These are phyloP conservation scores for Heteronetta atricapilla DNA, from an alignment of 2,113 vertebrate genomes.

Conservation along the genomic window DNA sequence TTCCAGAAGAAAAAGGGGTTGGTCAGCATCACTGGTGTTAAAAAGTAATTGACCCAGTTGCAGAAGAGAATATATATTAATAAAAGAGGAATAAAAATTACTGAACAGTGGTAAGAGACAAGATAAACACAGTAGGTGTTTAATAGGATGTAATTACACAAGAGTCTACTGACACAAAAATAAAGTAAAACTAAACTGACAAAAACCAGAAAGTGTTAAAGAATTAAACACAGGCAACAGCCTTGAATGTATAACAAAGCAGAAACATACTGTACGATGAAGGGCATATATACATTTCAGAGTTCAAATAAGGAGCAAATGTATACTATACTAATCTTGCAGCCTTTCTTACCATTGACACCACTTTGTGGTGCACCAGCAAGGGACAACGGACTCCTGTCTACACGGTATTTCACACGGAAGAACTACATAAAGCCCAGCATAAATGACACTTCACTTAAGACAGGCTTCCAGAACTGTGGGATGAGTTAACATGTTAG, in stretches of 20 bases:
- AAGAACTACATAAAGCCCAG: background rate
- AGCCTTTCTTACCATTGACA: background rate
- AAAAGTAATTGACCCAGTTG: background rate
- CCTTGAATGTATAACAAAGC: background rate
- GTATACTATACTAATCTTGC: background rate
- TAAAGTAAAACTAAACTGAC: background rate
- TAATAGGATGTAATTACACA: background rate
- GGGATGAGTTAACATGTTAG: background rate
- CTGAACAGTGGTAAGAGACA: background rate
- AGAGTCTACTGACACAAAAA: background rate
- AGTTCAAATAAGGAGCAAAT: background rate
- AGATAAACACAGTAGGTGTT: background rate
- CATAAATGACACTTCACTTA: background rate
- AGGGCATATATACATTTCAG: too few species aligned
- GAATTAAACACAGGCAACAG: background rate
- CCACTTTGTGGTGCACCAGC: background rate
- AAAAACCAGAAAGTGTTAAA: background rate
- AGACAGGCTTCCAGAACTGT: background rate
- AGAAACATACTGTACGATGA: background rate
- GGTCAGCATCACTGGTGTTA: background rate
- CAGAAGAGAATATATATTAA: background rate
- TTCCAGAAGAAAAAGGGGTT: background rate
- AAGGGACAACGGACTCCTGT: background rate
- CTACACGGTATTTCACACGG: background rate
- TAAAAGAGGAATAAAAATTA: background rate